Conservation (phyloP, 2,113 vertebrate genomes). For the Taurulus bubalis region DNA sequence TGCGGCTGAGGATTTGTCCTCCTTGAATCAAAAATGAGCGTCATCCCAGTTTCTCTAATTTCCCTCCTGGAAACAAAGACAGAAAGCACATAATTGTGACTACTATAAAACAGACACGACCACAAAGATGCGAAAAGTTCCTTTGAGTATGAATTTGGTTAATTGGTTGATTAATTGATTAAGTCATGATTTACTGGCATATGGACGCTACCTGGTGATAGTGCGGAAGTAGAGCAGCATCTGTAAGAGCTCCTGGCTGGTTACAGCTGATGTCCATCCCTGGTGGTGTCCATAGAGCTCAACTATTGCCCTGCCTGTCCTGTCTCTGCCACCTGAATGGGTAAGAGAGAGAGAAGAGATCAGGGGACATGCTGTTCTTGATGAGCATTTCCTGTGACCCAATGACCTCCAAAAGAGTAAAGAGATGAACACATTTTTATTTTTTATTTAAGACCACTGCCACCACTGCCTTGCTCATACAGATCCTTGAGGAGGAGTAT, state of each 20-base stretch:
- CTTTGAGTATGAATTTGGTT: neutral
- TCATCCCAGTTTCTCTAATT: conserved; percentile 82
- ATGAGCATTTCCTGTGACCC: neutral
- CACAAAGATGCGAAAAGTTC: neutral
- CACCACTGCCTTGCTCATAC: neutral
- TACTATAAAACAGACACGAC: neutral
- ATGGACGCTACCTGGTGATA: conserved; percentile 85
- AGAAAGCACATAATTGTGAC: neutral
- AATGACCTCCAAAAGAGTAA: neutral
- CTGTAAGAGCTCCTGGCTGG: conserved; percentile 79
- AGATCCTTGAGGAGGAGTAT: neutral
- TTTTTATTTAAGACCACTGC: neutral
- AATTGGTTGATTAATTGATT: neutral
- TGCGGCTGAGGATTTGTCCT: conserved; percentile 76
- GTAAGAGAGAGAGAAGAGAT: neutral
- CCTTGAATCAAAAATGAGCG: conserved; percentile 87
- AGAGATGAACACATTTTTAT: neutral
- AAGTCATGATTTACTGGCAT: neutral
- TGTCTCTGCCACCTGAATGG: conserved; percentile 88
- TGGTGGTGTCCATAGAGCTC: conserved; percentile 86
- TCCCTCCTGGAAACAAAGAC: conserved; percentile 79
- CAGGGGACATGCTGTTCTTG: neutral
- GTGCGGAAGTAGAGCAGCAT: conserved; percentile 88
- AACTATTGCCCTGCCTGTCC: conserved; percentile 85
- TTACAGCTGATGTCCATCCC: conserved; percentile 84